These are phyloP conservation scores for Chanos chanos DNA, from an alignment of 2,797 vertebrate species.

Conservation along the genomic window DNA sequence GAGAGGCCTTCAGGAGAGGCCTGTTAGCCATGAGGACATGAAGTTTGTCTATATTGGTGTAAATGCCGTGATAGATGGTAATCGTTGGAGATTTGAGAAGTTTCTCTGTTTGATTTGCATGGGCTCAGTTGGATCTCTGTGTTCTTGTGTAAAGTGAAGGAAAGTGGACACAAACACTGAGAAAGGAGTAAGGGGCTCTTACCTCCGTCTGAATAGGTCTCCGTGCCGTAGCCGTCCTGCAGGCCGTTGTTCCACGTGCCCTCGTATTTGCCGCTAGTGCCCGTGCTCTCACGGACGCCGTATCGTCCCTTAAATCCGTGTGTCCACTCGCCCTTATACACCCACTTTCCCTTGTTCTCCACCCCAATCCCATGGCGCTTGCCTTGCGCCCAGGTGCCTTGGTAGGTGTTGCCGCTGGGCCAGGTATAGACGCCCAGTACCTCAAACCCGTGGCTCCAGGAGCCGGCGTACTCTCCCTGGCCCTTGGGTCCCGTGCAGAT, in stretches of 20 bases:
- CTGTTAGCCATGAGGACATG: too few species aligned
- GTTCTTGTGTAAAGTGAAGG: too few species aligned
- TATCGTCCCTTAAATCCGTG: constrained; percentile 99
- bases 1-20: too few species aligned
- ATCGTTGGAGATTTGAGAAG: not conserved
- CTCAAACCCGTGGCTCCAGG: constrained; percentile 98
- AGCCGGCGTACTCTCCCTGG: constrained; percentile 96
- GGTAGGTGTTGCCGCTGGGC: constrained; percentile 98
- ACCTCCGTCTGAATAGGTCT: constrained; percentile 99
- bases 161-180: not conserved
- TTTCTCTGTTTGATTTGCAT: not conserved
- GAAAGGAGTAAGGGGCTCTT: constrained; percentile 48
- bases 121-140: too few species aligned
- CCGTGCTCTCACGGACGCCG: constrained; percentile 90
- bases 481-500: constrained; percentile 98
- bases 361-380: constrained; percentile 95
- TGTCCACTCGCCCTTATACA: constrained; percentile 98
- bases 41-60: too few species aligned
- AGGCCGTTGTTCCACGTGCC: constrained; percentile 98
- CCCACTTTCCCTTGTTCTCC: constrained; percentile 98
- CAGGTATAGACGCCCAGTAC: constrained; percentile 98
- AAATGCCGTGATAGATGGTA: too few species aligned
- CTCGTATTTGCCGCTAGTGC: constrained; percentile 93
- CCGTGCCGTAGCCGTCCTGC: constrained; percentile 97
- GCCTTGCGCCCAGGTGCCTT: constrained; percentile 98